Evolutionary conservation across 1,140 invertebrate species (phyloP).

Genomic region (Akabosia matsudoensis): DNA sequence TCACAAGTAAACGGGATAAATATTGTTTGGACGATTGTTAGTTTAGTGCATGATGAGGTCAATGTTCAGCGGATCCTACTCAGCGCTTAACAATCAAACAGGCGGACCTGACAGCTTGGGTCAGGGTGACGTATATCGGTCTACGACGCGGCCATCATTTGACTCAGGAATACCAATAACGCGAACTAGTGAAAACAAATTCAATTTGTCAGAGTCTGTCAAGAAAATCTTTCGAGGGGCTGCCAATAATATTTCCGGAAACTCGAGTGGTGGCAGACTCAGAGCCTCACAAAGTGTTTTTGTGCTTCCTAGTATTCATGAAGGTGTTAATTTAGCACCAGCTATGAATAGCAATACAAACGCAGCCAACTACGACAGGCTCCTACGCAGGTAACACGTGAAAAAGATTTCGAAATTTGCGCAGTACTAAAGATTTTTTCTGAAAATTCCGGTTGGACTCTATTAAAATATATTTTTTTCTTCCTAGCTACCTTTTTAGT

Average conservation of each 20-base stretch:
- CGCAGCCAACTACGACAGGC: constrained; percentile 35
- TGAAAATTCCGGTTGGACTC: too few species aligned
- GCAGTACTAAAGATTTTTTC: too few species aligned
- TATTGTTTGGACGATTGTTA: not conserved
- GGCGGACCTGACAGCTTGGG: constrained; percentile 25
- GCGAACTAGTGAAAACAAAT: constrained; percentile 30
- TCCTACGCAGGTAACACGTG: constrained; percentile 36
- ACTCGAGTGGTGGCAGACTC: constrained; percentile 28
- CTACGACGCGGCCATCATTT: constrained; percentile 45
- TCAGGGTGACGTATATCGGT: constrained; percentile 43
- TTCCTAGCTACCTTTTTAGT: too few species aligned
- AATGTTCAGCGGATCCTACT: constrained; percentile 45
- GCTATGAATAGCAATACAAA: constrained; percentile 28
- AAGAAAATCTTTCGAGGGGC: constrained; percentile 38
- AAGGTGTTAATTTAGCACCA: constrained; percentile 1
- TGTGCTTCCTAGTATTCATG: constrained; percentile 44
- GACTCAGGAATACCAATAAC: constrained; percentile 38
- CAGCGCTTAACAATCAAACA: constrained; percentile 42
- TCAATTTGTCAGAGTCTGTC: constrained; percentile 41
- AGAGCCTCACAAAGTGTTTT: constrained; percentile 46
- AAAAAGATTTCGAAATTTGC: not conserved
- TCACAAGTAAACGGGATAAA: not conserved
- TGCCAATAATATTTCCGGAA: constrained; percentile 23
- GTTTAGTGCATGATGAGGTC: constrained; percentile 39
- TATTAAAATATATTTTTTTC: too few species aligned